Percentiles rank a stretch among this genome's conserved stretches.
These are phyloP conservation scores for Piliocolobus tephrosceles DNA, from an alignment of 2,113 vertebrate species.

Conservation along the genomic window DNA sequence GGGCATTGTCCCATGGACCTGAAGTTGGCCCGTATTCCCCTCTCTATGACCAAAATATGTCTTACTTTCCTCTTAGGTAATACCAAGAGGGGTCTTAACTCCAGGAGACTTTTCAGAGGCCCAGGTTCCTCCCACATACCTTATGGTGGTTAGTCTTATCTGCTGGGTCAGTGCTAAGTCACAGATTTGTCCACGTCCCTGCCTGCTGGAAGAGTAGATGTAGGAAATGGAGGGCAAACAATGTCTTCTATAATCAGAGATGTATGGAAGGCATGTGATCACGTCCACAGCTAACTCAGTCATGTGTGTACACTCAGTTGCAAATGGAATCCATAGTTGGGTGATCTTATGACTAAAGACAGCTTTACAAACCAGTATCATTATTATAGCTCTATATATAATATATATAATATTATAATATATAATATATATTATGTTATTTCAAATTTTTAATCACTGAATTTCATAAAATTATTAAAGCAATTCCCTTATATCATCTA, in stretches of 20 bases:
- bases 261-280: background rate
- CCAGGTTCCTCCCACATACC: background rate
- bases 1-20: background rate
- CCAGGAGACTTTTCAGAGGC: background rate
- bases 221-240: background rate
- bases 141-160: background rate
- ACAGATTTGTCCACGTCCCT: background rate
- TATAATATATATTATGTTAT: no score
- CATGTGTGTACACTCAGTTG: background rate
- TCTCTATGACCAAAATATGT: background rate
- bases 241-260: background rate
- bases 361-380: background rate
- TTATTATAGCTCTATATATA: background rate
- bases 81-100: background rate
- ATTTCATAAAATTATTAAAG: background rate
- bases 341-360: background rate
- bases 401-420: background rate
- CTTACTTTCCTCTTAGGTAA: background rate
- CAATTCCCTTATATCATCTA: background rate
- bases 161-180: background rate
- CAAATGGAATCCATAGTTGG: background rate
- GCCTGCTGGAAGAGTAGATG: background rate
- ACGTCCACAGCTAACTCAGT: background rate
- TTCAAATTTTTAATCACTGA: background rate
- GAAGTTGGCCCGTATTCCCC: background rate